Percentiles rank a stretch among this genome's conserved stretches.
Evolutionary conservation across 2,113 vertebrate genomes (phyloP).

Genomic region (Odobenus rosmarus): DNA sequence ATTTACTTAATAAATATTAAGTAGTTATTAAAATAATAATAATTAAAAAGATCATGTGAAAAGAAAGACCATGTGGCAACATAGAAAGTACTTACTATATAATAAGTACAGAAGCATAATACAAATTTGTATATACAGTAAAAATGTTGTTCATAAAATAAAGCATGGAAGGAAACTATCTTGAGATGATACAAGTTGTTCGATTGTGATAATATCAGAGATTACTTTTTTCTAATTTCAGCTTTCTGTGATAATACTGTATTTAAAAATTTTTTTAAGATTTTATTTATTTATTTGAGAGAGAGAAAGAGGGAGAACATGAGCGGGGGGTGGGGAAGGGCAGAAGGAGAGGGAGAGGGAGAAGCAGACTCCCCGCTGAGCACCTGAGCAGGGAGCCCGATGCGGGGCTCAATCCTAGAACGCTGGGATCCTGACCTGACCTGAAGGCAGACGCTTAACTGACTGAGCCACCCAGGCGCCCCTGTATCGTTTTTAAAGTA

Average conservation of each 20-base stretch:
- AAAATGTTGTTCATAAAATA: not conserved
- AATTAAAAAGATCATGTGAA: not conserved
- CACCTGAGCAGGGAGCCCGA: not conserved
- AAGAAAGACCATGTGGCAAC: not conserved
- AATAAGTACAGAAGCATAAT: not conserved
- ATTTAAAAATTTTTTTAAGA: not conserved
- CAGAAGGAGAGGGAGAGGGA: not conserved
- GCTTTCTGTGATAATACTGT: not conserved
- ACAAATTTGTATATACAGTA: not conserved
- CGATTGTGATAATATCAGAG: not conserved
- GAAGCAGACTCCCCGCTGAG: not conserved
- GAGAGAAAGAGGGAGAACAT: not conserved
- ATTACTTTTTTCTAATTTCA: not conserved
- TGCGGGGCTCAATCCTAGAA: not conserved
- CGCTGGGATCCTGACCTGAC: not conserved
- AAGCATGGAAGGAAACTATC: not conserved
- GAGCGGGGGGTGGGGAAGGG: not conserved
- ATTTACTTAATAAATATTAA: not conserved
- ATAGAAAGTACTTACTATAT: not conserved
- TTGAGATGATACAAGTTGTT: not conserved
- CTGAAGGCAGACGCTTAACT: not conserved
- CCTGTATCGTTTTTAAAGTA: not conserved
- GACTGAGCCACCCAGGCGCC: not conserved
- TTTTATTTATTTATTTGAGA: not conserved
- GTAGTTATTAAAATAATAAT: not conserved